phyloP scores from a whole-genome alignment of 2,797 vertebrate species.

The Eurystomus glaucurus region DNA sequence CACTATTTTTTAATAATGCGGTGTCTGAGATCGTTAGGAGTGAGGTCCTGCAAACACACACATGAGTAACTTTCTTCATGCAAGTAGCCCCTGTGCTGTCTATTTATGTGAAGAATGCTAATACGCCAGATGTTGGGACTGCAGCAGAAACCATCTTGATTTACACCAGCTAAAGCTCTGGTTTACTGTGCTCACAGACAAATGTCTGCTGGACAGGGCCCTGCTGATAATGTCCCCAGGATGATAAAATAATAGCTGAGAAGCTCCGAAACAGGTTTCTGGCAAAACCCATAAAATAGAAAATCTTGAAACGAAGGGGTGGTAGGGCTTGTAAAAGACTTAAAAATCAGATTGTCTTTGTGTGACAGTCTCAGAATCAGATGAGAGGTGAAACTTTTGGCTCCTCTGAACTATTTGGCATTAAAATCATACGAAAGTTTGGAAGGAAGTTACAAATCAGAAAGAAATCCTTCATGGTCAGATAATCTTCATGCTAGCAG shows the following conservation, averaged over 20 bases:
- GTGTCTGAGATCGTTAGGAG: conserved; percentile 57
- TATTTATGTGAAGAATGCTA: neutral
- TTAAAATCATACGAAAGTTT: neutral
- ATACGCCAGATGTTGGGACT: neutral
- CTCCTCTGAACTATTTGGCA: neutral
- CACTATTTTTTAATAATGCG: conserved; percentile 43
- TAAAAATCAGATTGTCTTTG: neutral
- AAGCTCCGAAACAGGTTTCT: neutral
- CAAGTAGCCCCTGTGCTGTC: neutral
- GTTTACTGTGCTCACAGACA: neutral
- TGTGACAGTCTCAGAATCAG: neutral
- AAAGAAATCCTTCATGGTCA: neutral
- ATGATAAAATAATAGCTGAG: neutral
- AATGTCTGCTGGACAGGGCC: neutral
- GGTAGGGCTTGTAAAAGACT: neutral
- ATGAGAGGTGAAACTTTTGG: neutral
- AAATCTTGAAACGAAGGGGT: neutral
- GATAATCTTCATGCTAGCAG: neutral
- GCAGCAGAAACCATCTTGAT: neutral
- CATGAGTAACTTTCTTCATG: neutral
- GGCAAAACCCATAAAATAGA: neutral
- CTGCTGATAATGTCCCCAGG: neutral
- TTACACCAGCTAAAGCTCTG: neutral
- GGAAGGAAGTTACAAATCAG: neutral
- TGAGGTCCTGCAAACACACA: conserved; percentile 17